Evolutionary conservation across 1,140 invertebrate species (phyloP).

Genomic region (Achroia grisella): DNA sequence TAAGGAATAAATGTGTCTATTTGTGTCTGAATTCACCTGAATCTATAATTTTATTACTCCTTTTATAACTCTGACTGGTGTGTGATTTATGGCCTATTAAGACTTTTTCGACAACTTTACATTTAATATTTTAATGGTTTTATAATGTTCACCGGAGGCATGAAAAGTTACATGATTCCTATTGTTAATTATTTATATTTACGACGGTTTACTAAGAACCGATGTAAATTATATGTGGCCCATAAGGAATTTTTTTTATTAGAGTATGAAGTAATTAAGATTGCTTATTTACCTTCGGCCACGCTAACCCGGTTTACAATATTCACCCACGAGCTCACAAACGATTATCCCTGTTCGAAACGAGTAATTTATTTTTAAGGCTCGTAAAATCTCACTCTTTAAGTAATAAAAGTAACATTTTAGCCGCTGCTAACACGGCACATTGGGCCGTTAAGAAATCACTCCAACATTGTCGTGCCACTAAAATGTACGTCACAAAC

Average conservation of each 20-base stretch:
- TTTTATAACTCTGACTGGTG: constrained; percentile 22
- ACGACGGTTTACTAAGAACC: background rate
- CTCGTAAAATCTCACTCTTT: constrained; percentile 70
- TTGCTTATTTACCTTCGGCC: constrained; percentile 45
- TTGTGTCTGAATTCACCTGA: constrained; percentile 4
- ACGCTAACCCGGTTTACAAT: constrained; percentile 55
- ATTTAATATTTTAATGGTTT: constrained; percentile 15
- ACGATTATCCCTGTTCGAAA: constrained; percentile 46
- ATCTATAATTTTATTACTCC: constrained; percentile 14
- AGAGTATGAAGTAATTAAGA: constrained; percentile 25
- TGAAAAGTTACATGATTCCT: background rate
- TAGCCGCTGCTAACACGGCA: constrained; percentile 52
- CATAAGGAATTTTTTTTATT: background rate
- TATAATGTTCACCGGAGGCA: constrained; percentile 21
- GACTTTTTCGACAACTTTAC: constrained; percentile 1
- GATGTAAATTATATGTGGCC: background rate
- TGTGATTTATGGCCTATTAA: constrained; percentile 21
- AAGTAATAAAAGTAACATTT: constrained; percentile 70
- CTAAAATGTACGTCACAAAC: constrained; percentile 45
- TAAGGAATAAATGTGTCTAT: no score
- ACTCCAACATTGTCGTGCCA: constrained; percentile 59
- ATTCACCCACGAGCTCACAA: constrained; percentile 52
- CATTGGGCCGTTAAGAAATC: constrained; percentile 49
- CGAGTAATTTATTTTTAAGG: constrained; percentile 69
- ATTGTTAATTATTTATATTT: background rate